Conservation (phyloP, 2,113 vertebrate species). For the Scatophagus argus region DNA sequence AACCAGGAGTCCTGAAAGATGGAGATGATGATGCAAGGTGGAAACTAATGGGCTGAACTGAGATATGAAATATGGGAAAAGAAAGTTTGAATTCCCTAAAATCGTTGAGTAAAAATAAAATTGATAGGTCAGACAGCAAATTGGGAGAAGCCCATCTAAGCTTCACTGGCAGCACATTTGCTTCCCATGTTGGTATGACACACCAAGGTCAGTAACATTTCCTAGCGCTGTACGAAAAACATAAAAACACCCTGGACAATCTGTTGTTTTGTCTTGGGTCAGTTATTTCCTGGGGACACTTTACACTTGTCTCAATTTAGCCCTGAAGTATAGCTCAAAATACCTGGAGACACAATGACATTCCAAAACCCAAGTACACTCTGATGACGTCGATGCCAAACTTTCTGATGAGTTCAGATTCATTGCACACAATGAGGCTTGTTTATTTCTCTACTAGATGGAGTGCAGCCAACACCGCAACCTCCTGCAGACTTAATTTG, state of each 20-base stretch:
- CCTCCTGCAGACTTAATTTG: slow-evolving; percentile 36
- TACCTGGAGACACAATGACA: not conserved
- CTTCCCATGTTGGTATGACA: not conserved
- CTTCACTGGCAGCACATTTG: not conserved
- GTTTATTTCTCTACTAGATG: not conserved
- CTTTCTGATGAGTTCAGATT: not conserved
- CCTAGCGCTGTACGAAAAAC: not conserved
- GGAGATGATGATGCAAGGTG: not conserved
- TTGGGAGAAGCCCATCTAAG: too few species aligned
- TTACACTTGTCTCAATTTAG: not conserved
- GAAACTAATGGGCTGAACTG: not conserved
- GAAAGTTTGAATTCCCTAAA: not conserved
- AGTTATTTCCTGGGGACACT: not conserved
- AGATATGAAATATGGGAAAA: not conserved
- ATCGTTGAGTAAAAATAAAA: not conserved
- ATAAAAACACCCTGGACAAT: not conserved
- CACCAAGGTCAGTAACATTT: not conserved
- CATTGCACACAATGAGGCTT: not conserved
- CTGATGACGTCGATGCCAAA: too few species aligned
- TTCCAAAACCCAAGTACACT: too few species aligned
- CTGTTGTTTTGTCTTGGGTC: not conserved
- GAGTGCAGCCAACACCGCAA: slow-evolving; percentile 2
- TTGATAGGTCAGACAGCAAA: not conserved
- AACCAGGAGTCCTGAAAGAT: not conserved
- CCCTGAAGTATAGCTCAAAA: too few species aligned